Conservation (phyloP, 2,797 vertebrate genomes). For the Fundulus diaphanus region DNA sequence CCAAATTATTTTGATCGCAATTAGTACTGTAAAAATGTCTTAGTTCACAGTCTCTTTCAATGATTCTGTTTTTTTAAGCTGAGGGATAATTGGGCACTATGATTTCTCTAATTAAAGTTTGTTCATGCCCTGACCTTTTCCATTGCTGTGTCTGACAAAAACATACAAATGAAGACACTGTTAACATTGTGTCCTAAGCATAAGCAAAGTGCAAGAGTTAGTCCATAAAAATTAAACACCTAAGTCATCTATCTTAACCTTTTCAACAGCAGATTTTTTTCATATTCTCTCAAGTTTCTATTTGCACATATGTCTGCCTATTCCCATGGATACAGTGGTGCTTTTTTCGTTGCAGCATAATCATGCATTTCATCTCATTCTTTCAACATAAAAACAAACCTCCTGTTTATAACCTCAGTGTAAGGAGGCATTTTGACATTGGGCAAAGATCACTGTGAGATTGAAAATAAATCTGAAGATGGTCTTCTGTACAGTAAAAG, state of each 20-base stretch:
- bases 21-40: not conserved
- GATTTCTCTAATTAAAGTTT: conserved; percentile 31
- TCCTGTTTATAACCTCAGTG: conserved; percentile 9
- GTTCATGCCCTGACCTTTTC: conserved; percentile 41
- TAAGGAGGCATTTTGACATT: conserved; percentile 13
- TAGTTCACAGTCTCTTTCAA: not conserved
- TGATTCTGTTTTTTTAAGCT: not conserved
- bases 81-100: conserved; percentile 2
- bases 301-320: conserved; percentile 22
- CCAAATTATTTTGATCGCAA: not conserved
- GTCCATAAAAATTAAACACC: not conserved
- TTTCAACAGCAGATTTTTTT: not conserved
- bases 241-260: not conserved
- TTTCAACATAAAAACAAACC: conserved; percentile 16
- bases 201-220: conserved; percentile 7
- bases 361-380: conserved; percentile 31
- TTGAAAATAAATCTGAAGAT: not conserved
- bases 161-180: conserved; percentile 34
- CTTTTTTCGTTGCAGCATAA: conserved; percentile 7
- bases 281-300: conserved; percentile 25
- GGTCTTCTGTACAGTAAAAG: not conserved
- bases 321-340: conserved; percentile 25
- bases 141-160: conserved; percentile 23
- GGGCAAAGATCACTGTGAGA: not conserved
- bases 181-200: conserved; percentile 15